Evolutionary conservation across 2,797 vertebrate species (phyloP).

Genomic region (Antrozous pallidus): DNA sequence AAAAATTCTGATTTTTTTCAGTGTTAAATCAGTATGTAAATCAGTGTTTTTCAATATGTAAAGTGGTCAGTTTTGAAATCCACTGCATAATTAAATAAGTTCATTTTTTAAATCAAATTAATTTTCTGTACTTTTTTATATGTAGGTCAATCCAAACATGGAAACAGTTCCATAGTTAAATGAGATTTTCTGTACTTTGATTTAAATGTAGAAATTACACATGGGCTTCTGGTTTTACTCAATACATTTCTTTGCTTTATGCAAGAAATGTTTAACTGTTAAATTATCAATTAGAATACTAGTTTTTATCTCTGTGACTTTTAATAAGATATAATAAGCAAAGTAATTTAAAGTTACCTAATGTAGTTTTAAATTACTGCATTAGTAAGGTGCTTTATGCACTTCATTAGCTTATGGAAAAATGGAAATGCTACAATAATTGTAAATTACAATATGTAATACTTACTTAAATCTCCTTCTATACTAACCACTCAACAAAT

Average conservation of each 20-base stretch:
- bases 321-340: conserved; percentile 61
- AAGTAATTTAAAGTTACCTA: conserved; percentile 73
- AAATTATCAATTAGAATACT: conserved; percentile 74
- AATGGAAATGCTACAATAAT: conserved; percentile 71
- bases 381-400: conserved; percentile 61
- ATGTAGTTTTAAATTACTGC: conserved; percentile 70
- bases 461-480: conserved; percentile 62
- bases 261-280: conserved; percentile 59
- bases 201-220: conserved; percentile 48
- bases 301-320: conserved; percentile 58
- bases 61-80: conserved; percentile 67
- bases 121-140: conserved; percentile 63
- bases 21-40: not conserved
- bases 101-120: conserved; percentile 74
- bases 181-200: conserved; percentile 53
- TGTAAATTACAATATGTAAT: conserved; percentile 72
- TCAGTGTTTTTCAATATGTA: conserved; percentile 46
- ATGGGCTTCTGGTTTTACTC: conserved; percentile 43
- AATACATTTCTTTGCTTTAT: conserved; percentile 28
- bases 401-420: conserved; percentile 70
- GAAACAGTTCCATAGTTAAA: conserved; percentile 67
- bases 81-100: conserved; percentile 69
- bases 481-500: conserved; percentile 56
- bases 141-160: conserved; percentile 73
- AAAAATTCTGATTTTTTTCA: not conserved